Conservation (phyloP, 2,797 vertebrate species). For the Anolis apletophallus region DNA sequence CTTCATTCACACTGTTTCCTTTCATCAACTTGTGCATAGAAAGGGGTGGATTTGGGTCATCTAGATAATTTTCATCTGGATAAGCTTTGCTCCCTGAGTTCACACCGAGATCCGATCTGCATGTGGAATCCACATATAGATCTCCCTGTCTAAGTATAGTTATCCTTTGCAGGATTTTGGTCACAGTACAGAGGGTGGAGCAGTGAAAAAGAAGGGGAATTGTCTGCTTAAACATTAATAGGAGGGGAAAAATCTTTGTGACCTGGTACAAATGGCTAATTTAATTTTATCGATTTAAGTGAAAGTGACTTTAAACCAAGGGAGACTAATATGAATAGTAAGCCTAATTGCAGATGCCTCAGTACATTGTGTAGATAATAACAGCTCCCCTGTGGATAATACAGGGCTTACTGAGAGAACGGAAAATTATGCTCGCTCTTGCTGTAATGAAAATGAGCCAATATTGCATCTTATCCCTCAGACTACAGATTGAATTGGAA, state of each 20-base stretch:
- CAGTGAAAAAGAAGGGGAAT: neutral
- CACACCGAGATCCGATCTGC: neutral
- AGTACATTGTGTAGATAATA: constrained; percentile 74
- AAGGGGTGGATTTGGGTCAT: neutral
- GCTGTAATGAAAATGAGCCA: constrained; percentile 63
- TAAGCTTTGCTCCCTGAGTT: neutral
- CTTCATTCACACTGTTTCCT: neutral
- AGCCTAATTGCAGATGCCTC: constrained; percentile 70
- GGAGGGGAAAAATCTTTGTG: constrained; percentile 45
- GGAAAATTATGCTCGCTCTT: constrained; percentile 67
- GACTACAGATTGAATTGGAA: constrained; percentile 52
- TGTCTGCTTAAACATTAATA: constrained; percentile 41
- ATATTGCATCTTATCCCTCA: constrained; percentile 51
- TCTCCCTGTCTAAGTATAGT: neutral
- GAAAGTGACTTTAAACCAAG: constrained; percentile 70
- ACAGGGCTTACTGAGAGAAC: constrained; percentile 60
- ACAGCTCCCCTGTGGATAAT: constrained; percentile 61
- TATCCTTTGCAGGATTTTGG: neutral
- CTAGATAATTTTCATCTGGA: neutral
- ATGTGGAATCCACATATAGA: neutral
- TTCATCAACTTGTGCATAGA: constrained; percentile 7
- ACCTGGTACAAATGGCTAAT: constrained; percentile 65
- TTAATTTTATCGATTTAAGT: constrained; percentile 71
- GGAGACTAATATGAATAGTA: constrained; percentile 70
- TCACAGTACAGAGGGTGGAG: constrained; percentile 8